Conservation (phyloP, 2,797 vertebrate genomes). For the Gymnocypris eckloni region DNA sequence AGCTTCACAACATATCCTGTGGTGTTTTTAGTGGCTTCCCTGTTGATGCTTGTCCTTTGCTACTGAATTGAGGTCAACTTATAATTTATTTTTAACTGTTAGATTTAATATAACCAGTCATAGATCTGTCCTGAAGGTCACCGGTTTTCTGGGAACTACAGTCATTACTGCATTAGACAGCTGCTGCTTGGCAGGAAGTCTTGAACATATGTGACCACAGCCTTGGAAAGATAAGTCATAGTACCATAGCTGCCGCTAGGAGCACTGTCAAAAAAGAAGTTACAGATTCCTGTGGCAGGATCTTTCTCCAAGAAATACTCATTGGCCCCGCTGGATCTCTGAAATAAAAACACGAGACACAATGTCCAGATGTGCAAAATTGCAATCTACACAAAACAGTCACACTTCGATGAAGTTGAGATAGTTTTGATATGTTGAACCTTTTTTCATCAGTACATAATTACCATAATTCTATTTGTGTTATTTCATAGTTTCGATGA, state of each 20-base stretch:
- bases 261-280: constrained; percentile 96
- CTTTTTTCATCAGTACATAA: not conserved
- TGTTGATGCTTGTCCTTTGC: constrained; percentile 4
- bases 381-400: constrained; percentile 1
- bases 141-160: not conserved
- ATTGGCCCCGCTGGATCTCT: constrained; percentile 86
- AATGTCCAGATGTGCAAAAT: not conserved
- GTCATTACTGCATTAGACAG: constrained; percentile 89
- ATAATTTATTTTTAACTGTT: not conserved
- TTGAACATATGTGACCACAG: constrained; percentile 86
- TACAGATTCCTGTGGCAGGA: constrained; percentile 90
- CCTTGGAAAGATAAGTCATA: constrained; percentile 98
- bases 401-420: not conserved
- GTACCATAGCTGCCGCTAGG: constrained; percentile 96
- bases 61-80: not conserved
- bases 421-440: not conserved
- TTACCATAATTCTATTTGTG: not conserved
- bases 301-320: constrained; percentile 92
- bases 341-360: constrained; percentile 48
- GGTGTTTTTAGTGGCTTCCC: not conserved
- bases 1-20: not conserved
- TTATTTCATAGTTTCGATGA: not conserved
- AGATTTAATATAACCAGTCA: constrained; percentile 6
- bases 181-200: constrained; percentile 92
- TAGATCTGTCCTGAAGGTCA: constrained; percentile 20